phyloP scores from a whole-genome alignment of 2,113 vertebrate species.

The Syngnathoides biaculeatus region DNA sequence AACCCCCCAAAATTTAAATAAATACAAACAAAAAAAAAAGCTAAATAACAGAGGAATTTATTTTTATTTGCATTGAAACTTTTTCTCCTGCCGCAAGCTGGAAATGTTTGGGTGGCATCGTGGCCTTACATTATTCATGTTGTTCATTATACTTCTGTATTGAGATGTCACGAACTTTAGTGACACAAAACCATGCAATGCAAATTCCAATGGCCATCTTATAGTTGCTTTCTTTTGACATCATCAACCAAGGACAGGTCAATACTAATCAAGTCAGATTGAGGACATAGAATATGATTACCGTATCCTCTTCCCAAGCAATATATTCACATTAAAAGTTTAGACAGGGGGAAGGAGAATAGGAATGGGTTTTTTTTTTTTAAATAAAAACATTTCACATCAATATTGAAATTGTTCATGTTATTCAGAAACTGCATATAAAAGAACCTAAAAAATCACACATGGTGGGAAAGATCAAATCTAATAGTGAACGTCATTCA shows the following conservation, averaged over 20 bases:
- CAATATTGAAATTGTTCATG: background rate
- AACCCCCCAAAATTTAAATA: no score
- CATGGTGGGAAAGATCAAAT: background rate
- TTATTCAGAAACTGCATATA: background rate
- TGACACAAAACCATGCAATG: slow-evolving; percentile 42
- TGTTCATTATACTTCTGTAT: background rate
- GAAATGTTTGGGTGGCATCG: no score
- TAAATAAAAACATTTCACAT: background rate
- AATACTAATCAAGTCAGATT: slow-evolving; percentile 74
- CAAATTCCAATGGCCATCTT: slow-evolving; percentile 34
- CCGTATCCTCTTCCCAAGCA: slow-evolving; percentile 66
- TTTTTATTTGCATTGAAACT: no score
- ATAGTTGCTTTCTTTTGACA: slow-evolving; percentile 56
- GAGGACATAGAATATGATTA: slow-evolving; percentile 63
- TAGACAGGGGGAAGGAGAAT: slow-evolving; percentile 27
- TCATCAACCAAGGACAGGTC: slow-evolving; percentile 65
- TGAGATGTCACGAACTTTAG: slow-evolving; percentile 8
- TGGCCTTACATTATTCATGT: no score
- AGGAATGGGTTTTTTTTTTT: background rate
- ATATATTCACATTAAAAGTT: slow-evolving; percentile 71
- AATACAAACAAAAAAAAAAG: no score
- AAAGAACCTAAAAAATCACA: background rate
- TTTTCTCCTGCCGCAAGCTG: no score
- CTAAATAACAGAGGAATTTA: no score
- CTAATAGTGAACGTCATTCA: no score